A percentile compares a stretch with the other conserved stretches of the same genome.
These are phyloP conservation scores for Numenius phaeopus DNA, from an alignment of 2,797 vertebrate species.

Conservation along the genomic window DNA sequence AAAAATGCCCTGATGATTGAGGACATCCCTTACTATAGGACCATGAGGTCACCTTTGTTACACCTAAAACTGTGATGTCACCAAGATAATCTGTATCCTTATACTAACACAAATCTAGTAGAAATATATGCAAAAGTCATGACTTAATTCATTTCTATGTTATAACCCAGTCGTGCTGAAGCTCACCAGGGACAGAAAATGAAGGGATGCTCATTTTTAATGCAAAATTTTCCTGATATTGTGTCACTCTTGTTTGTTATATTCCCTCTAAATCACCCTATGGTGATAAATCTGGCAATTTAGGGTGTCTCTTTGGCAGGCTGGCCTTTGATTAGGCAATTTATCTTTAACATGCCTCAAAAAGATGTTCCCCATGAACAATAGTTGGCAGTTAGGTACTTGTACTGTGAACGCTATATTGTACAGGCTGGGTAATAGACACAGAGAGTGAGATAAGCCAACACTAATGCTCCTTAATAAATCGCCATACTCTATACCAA, in stretches of 20 bases:
- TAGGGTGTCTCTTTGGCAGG: background rate
- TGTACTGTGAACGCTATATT: background rate
- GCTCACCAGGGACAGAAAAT: background rate
- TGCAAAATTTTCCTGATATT: background rate
- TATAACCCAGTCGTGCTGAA: background rate
- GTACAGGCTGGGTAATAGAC: background rate
- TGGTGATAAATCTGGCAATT: conserved; percentile 5
- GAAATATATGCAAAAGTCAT: background rate
- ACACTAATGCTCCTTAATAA: background rate
- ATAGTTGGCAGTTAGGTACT: background rate
- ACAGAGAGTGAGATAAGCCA: background rate
- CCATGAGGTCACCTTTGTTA: background rate
- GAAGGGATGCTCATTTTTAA: background rate
- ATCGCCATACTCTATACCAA: background rate
- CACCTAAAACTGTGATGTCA: background rate
- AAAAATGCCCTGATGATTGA: background rate
- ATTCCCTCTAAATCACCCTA: background rate
- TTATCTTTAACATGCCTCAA: background rate
- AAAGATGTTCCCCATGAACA: background rate
- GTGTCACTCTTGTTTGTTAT: background rate
- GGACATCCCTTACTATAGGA: background rate
- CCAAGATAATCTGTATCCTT: background rate
- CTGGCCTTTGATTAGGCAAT: conserved; percentile 31
- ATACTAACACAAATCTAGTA: background rate
- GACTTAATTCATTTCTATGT: background rate